Evolutionary conservation across 2,888 invertebrate species (phyloP).

Genomic region (Phymatocera aterrima): DNA sequence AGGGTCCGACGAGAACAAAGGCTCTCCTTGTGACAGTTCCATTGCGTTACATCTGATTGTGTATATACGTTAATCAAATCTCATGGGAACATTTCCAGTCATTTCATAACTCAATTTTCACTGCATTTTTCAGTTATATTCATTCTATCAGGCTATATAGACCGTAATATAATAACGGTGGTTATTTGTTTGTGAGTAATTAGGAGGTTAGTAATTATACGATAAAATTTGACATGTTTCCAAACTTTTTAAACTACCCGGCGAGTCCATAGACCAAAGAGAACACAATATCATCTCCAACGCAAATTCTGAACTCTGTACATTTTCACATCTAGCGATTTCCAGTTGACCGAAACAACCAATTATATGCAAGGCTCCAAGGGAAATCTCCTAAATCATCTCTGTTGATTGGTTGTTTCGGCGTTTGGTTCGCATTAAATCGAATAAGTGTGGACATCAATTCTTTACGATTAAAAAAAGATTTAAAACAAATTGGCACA

Average conservation of each 20-base stretch:
- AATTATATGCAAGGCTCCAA: no score
- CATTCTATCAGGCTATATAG: neutral
- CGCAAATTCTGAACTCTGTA: neutral
- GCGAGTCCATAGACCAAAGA: neutral
- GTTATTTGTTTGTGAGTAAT: neutral
- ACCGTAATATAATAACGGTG: neutral
- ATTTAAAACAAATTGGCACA: no score
- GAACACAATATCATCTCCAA: neutral
- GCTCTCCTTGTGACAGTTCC: conserved; percentile 24
- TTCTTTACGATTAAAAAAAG: no score
- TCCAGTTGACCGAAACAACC: no score
- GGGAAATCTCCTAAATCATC: no score
- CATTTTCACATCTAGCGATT: neutral
- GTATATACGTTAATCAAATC: neutral
- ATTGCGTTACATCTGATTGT: neutral
- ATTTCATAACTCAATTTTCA: neutral
- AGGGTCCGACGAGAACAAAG: conserved; percentile 59
- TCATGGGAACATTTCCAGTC: neutral
- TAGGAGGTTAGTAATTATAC: neutral
- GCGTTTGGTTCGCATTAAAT: no score
- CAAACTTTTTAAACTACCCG: conserved; percentile 17
- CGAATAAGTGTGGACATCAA: no score
- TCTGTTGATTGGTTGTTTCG: no score
- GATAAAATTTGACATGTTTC: neutral
- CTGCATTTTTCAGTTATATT: neutral